Base-by-base conservation (phyloP, 2,797 vertebrate species). In the Phataginus tetradactyla region DNA sequence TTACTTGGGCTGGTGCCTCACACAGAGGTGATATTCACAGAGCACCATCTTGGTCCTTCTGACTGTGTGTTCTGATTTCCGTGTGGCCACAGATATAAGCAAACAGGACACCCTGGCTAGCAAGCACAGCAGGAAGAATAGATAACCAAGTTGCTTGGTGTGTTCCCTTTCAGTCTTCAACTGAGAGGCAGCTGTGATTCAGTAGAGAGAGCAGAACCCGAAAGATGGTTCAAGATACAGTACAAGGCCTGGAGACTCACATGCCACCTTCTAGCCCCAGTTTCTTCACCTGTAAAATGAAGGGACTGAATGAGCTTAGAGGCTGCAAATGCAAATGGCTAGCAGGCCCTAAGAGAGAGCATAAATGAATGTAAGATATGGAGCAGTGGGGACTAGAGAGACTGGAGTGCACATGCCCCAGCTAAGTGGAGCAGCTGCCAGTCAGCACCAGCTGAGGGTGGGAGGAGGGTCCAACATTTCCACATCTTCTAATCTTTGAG, bases 41-140 rank as follows among this genome's bases (percentile, higher is more conserved):
- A 87, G 68, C 4, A 81, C 8, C n/a, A 77, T 61, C 27, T 39
- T 81, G 34, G 18, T 17, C 55, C 20, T 69, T 85, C 71, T 85
- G 74, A 69, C 39, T 25, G 4, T 17, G 71, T 39, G 27, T 45
- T 92, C 78, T 86, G 71, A 61, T 86, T 59, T 96, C 61, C 63
- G 61, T 4, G 45, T 42, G 72, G 68, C 53, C 51, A 68, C 17
- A 79, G 49, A 90, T 15, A 91, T 5, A 81, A 85, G 80, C 39
- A 79, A 68, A 72, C 79, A 78, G 81, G 74, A 53, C 34, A 23
- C 1, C 10, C 1, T 39, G 37, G 75, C 53, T 74, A 84, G 74
- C 18, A 45, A 20, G 20, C 49, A 39, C 5, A 66, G 42, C 51
- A 81, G 51, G 79, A 61, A 88, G 72, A 69, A 69, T 29, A 61